Evolutionary conservation across 1,140 invertebrate species (phyloP).

Genomic region (Aphis craccivora): DNA sequence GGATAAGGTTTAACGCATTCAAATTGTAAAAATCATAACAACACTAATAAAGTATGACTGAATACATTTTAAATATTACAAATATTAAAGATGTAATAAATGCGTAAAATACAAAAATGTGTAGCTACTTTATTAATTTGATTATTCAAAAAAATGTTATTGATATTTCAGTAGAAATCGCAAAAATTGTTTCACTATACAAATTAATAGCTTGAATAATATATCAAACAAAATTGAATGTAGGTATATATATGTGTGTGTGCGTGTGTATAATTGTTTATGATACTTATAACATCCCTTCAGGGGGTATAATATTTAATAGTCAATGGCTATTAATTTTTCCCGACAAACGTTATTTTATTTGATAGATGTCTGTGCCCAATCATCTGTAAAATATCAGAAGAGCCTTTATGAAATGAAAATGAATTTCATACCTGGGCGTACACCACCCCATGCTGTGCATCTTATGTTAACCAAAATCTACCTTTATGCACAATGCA

Average conservation of each 20-base stretch:
- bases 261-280: neutral
- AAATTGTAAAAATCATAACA: too few species aligned
- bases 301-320: constrained; percentile 8
- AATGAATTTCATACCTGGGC: constrained; percentile 55
- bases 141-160: neutral
- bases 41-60: too few species aligned
- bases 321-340: constrained; percentile 48
- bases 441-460: constrained; percentile 51
- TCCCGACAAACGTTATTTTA: constrained; percentile 41
- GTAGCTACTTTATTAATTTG: neutral
- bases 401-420: constrained; percentile 38
- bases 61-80: too few species aligned
- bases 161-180: neutral
- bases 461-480: constrained; percentile 41
- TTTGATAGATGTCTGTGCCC: constrained; percentile 20
- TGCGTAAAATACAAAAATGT: too few species aligned
- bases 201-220: neutral
- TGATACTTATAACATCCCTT: neutral
- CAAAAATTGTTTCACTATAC: neutral
- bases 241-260: neutral
- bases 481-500: constrained; percentile 19
- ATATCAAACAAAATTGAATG: neutral
- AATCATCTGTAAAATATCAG: constrained; percentile 52
- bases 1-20: neutral
- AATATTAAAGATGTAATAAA: too few species aligned